These are phyloP conservation scores for Prorops nasuta DNA, from an alignment of 1,140 invertebrate genomes.

Conservation along the genomic window DNA sequence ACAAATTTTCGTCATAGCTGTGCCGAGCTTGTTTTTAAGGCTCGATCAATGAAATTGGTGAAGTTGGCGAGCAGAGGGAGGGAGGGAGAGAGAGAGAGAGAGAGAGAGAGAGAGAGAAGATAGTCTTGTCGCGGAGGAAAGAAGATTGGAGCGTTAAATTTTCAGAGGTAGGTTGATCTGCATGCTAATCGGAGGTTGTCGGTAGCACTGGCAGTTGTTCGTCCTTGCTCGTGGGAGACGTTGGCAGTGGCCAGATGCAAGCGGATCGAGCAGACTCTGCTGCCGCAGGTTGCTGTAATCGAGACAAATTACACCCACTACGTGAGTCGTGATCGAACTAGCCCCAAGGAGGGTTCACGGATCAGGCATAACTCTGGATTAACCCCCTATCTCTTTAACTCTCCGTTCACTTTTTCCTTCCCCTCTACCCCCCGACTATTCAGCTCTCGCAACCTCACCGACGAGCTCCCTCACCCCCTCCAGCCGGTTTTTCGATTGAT, in stretches of 20 bases:
- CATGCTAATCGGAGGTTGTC: conserved; percentile 5
- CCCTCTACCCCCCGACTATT: too few relatives aligned
- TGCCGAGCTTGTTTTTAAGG: conserved; percentile 20
- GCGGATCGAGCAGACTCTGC: conserved; percentile 19
- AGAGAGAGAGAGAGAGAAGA: conserved; percentile 3
- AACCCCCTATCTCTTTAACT: too few relatives aligned
- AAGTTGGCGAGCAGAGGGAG: conserved; percentile 17
- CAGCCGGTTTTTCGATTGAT: too few relatives aligned
- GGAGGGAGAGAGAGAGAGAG: not conserved
- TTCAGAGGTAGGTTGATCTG: conserved; percentile 28
- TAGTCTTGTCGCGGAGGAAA: conserved; percentile 25
- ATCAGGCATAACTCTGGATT: too few relatives aligned
- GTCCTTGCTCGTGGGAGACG: conserved; percentile 15
- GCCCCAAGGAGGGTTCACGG: too few relatives aligned
- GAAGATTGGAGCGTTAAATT: conserved; percentile 14
- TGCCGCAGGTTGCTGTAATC: not conserved
- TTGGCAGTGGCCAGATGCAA: conserved; percentile 21
- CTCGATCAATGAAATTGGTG: conserved; percentile 1
- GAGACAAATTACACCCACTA: too few relatives aligned
- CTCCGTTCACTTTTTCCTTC: too few relatives aligned
- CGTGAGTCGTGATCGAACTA: too few relatives aligned
- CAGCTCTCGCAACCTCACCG: too few relatives aligned
- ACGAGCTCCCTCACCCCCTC: too few relatives aligned
- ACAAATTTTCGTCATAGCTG: too few relatives aligned
- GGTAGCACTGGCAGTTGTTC: too few relatives aligned